These are phyloP conservation scores for Zaprionus capensis DNA, from an alignment of 1,140 invertebrate genomes.

Conservation along the genomic window DNA sequence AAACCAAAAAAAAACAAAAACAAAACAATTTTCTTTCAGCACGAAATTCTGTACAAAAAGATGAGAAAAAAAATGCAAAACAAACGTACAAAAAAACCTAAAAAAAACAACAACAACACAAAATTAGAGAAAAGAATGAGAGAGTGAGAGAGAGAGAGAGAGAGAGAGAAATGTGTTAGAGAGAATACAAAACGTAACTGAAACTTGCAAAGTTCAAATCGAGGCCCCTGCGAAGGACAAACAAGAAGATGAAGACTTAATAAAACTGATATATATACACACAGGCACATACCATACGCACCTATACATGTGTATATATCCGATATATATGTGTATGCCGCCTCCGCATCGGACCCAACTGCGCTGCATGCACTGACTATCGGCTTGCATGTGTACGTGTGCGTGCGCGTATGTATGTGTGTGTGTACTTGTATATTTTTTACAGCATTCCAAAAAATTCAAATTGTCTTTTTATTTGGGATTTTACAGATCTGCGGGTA, in stretches of 20 bases:
- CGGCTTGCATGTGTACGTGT: conserved; percentile 11
- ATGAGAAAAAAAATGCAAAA: conserved; percentile 29
- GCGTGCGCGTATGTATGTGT: conserved; percentile 16
- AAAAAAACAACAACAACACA: conserved; percentile 37
- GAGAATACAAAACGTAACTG: conserved; percentile 33
- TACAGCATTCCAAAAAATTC: conserved; percentile 65
- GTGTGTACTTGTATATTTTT: conserved; percentile 67
- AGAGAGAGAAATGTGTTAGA: conserved; percentile 13
- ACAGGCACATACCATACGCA: conserved; percentile 31
- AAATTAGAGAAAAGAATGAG: conserved; percentile 26
- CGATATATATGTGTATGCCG: neutral
- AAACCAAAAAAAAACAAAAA: conserved; percentile 29
- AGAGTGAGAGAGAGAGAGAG: conserved; percentile 29
- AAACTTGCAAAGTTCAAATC: conserved; percentile 36
- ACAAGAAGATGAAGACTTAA: conserved; percentile 71
- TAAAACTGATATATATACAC: conserved; percentile 73
- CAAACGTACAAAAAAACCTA: conserved; percentile 55
- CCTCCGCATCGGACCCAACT: neutral
- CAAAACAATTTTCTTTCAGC: conserved; percentile 71
- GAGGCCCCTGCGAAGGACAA: conserved; percentile 54
- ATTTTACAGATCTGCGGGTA: neutral
- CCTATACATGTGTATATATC: neutral
- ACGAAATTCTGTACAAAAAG: conserved; percentile 70
- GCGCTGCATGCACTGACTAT: neutral
- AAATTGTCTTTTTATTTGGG: conserved; percentile 38